Evolutionary conservation across 1,140 invertebrate genomes (phyloP), one percentile per base, ranked within the genome.

Genomic region (Anadara kagoshimensis): DNA sequence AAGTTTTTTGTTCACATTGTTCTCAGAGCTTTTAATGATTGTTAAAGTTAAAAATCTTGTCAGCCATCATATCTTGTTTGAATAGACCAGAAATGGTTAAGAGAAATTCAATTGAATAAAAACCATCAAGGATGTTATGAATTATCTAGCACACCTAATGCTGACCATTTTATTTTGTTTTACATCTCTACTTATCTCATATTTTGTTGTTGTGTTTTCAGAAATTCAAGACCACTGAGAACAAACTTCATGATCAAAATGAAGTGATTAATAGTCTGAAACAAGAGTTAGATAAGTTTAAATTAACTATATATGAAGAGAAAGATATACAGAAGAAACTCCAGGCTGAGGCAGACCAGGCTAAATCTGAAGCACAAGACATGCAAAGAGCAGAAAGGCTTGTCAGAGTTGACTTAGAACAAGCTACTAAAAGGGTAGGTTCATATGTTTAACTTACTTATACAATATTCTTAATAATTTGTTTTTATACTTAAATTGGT

Each of bases 211-310:
- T 36, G 2, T 36, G 29, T 36, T 36, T 36, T 36, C 75, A 89
- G 86, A 86, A 88, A 83, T 88, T 88, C 63, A 89, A 88, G 69
- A 61, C 78, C 20, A 74, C 85, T 24, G 88, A 89, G 69, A 87
- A 77, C 65, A 86, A 86, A 67, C 67, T 84, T 16, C 76, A 83
- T 53, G 86, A 89, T 26, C 82, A 85, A 24, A 73, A 79, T n/a
- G 82, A 86, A 41, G 36, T 83, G 24, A 81, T 88, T 16, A 76
- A 78, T 10, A 76, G 73, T 22, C 69, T 88, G n/a, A 77, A 86
- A 63, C 81, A 79, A 29, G 86, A 87, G 54, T 59, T 87, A 5
- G 85, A 87, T 54, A 85, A 84, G 44, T 66, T 79, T 8, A 84
- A 86, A 67, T 14, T 67, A 12, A 59, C 64, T 18, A 43, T 83